These are phyloP conservation scores for Gastrophryne carolinensis DNA, from an alignment of 2,797 vertebrate species.

Conservation along the genomic window DNA sequence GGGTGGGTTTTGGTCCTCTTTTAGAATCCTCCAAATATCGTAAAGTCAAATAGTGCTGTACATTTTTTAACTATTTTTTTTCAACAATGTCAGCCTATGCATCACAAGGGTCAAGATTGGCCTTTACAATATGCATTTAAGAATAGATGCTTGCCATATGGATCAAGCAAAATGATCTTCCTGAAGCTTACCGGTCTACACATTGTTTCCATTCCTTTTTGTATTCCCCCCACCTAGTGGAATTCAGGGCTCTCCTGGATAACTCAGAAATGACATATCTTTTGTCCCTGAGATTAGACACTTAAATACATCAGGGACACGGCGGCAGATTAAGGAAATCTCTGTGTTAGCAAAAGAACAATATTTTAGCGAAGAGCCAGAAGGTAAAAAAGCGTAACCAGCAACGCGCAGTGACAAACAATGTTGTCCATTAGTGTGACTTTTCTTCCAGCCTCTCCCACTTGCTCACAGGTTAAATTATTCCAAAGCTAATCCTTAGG, in stretches of 20 bases:
- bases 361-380: slow-evolving; percentile 44
- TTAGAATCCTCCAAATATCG: too few species aligned
- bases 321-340: slow-evolving; percentile 49
- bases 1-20: too few species aligned
- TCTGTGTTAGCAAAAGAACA: slow-evolving; percentile 34
- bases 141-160: slow-evolving; percentile 13
- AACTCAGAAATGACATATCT: slow-evolving; percentile 43
- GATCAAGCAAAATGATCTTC: slow-evolving; percentile 30
- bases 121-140: slow-evolving; percentile 10
- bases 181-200: slow-evolving; percentile 1
- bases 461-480: slow-evolving; percentile 50
- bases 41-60: too few species aligned
- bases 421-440: slow-evolving; percentile 44
- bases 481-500: slow-evolving; percentile 42
- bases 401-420: slow-evolving; percentile 45
- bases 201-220: background rate
- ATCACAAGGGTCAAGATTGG: slow-evolving; percentile 10
- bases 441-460: slow-evolving; percentile 37
- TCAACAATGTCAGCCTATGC: too few species aligned
- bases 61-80: too few species aligned
- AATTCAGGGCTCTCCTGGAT: slow-evolving; percentile 33
- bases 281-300: slow-evolving; percentile 49
- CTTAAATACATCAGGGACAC: slow-evolving; percentile 46
- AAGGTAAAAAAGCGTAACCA: slow-evolving; percentile 34
- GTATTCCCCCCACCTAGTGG: slow-evolving; percentile 8